Percentiles rank a stretch among this genome's conserved stretches.
These are phyloP conservation scores for Bergia puertoricense DNA, from an alignment of 92 coral and sea anemone species.

Conservation along the genomic window DNA sequence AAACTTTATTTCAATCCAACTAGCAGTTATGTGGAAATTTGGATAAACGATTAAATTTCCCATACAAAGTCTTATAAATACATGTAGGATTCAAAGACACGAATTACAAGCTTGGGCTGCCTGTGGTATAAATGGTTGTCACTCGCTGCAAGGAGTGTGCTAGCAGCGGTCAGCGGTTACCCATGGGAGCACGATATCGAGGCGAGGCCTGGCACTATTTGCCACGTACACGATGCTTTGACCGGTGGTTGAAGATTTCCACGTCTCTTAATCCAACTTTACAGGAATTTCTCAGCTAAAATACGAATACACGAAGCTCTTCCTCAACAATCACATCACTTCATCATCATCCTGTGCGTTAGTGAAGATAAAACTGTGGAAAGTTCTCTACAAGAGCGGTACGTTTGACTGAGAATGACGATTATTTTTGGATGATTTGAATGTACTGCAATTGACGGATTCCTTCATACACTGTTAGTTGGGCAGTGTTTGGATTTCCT, in stretches of 20 bases:
- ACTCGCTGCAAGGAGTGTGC: not conserved
- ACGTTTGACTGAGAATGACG: not conserved
- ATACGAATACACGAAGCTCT: conserved; percentile 4
- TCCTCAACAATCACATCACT: not conserved
- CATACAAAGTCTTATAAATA: no score
- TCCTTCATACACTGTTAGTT: not conserved
- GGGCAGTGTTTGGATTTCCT: not conserved
- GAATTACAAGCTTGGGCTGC: no score
- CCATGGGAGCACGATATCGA: conserved; percentile 49
- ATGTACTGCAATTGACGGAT: not conserved
- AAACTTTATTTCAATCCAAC: no score
- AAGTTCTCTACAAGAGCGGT: not conserved
- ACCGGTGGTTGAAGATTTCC: conserved; percentile 44
- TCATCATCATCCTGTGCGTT: not conserved
- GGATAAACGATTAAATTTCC: no score
- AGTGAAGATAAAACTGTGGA: conserved; percentile 23
- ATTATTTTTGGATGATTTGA: not conserved
- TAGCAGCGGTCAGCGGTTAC: conserved; percentile 12
- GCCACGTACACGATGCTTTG: conserved; percentile 83
- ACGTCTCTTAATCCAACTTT: conserved; percentile 56
- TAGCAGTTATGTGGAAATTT: no score
- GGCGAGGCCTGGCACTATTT: conserved; percentile 73
- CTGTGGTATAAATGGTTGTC: no score
- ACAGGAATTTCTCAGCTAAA: not conserved
- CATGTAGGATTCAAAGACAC: no score